These are phyloP conservation scores for Peromyscus maniculatus DNA, from an alignment of 2,113 vertebrate genomes.

Conservation along the genomic window DNA sequence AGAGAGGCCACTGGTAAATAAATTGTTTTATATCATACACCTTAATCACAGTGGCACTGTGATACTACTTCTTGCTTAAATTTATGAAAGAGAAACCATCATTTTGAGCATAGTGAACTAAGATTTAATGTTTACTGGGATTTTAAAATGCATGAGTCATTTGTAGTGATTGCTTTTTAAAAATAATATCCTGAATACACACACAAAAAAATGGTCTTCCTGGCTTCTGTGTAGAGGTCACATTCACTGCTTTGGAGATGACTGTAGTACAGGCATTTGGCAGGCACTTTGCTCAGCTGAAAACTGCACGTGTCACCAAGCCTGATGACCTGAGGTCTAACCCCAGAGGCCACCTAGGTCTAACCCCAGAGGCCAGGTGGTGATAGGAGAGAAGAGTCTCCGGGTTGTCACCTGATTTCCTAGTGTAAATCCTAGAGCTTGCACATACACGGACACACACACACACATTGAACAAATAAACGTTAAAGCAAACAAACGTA, in stretches of 20 bases:
- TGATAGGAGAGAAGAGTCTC: background rate
- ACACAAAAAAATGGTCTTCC: background rate
- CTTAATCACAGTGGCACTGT: background rate
- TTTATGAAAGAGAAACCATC: background rate
- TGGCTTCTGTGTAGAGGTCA: background rate
- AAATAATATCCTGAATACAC: background rate
- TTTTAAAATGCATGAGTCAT: constrained; percentile 28
- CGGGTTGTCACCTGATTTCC: background rate
- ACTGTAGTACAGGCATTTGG: background rate
- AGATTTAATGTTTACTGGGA: constrained; percentile 25
- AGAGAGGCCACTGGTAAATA: background rate
- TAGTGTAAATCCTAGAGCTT: background rate
- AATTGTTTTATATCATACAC: background rate
- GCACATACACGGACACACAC: background rate
- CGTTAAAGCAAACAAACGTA: background rate
- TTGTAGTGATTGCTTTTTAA: constrained; percentile 13
- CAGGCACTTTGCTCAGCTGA: background rate
- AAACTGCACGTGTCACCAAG: background rate
- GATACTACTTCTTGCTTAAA: background rate
- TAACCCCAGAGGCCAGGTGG: background rate
- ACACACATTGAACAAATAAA: too few relatives aligned
- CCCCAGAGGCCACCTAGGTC: background rate
- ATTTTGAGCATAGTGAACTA: background rate
- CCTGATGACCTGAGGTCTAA: background rate
- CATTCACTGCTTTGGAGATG: constrained; percentile 11